These are phyloP conservation scores for Nesoenas mayeri DNA, from an alignment of 2,113 vertebrate species.

Conservation along the genomic window DNA sequence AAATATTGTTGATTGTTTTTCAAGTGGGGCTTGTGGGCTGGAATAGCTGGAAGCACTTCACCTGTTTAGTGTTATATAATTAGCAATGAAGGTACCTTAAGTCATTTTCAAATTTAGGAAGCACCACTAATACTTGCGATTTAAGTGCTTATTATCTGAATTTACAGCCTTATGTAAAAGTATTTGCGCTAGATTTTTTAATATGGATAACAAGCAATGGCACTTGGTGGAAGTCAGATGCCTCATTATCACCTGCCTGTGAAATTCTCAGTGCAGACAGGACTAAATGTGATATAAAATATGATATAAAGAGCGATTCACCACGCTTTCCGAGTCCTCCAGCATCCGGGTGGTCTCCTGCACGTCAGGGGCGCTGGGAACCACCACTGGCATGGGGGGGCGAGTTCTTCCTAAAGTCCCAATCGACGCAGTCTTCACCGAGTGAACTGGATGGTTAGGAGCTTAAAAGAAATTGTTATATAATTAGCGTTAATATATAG, in stretches of 20 bases:
- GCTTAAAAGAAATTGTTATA: constrained; percentile 62
- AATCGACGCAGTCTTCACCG: constrained; percentile 95
- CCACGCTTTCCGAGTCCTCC: constrained; percentile 91
- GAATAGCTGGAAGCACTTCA: not conserved
- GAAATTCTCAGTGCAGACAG: not conserved
- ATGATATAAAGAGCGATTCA: no score
- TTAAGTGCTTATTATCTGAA: not conserved
- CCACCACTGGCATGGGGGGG: constrained; percentile 89
- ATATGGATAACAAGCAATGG: rapidly evolving
- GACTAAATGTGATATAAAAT: not conserved
- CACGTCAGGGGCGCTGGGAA: constrained; percentile 92
- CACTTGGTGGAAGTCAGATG: not conserved
- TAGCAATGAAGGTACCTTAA: not conserved
- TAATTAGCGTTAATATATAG: not conserved
- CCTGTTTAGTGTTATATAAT: not conserved
- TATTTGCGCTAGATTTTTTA: rapidly evolving
- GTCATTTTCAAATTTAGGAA: not conserved
- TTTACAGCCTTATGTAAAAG: not conserved
- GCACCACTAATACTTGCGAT: not conserved
- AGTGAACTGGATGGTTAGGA: constrained; percentile 81
- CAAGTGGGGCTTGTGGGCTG: not conserved
- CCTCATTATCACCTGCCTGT: not conserved
- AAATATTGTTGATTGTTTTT: not conserved
- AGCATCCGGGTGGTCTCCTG: constrained; percentile 93
- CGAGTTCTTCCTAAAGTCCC: constrained; percentile 92